These are phyloP conservation scores for Drosophila macrospina DNA, from an alignment of 2,888 invertebrate genomes.

Conservation along the genomic window DNA sequence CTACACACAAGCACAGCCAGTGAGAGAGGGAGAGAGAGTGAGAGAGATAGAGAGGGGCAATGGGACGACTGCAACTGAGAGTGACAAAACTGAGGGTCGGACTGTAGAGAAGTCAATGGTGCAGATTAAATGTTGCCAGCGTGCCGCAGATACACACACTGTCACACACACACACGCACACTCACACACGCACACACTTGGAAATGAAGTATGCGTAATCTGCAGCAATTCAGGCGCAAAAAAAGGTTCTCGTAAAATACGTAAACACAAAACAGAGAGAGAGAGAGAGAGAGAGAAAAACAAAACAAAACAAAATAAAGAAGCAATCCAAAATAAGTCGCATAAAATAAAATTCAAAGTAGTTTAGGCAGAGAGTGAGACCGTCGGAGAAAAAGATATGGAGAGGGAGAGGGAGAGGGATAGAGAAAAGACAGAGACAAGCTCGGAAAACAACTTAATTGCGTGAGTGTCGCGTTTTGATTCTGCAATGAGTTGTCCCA, in stretches of 20 bases:
- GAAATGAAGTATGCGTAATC: constrained; percentile 75
- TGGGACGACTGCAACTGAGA: constrained; percentile 13
- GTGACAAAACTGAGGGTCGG: constrained; percentile 50
- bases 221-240: constrained; percentile 80
- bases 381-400: too few species aligned
- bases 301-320: constrained; percentile 26
- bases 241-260: constrained; percentile 72
- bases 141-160: constrained; percentile 31
- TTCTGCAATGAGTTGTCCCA: constrained; percentile 47
- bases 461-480: constrained; percentile 76
- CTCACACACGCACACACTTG: constrained; percentile 13
- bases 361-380: constrained; percentile 43
- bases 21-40: background rate
- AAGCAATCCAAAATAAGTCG: constrained; percentile 51
- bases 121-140: constrained; percentile 79
- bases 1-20: constrained; percentile 30
- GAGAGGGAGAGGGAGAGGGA: constrained; percentile 3
- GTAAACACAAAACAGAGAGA: constrained; percentile 56
- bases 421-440: constrained; percentile 27
- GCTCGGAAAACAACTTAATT: constrained; percentile 78
- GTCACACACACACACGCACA: constrained; percentile 19
- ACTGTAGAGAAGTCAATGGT: constrained; percentile 81
- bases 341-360: constrained; percentile 74
- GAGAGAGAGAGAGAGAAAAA: too few species aligned
- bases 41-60: constrained; percentile 14